A percentile compares a stretch with the other conserved stretches of the same genome.
Evolutionary conservation across 2,888 invertebrate genomes (phyloP).

Genomic region (Heliothis peltigera): DNA sequence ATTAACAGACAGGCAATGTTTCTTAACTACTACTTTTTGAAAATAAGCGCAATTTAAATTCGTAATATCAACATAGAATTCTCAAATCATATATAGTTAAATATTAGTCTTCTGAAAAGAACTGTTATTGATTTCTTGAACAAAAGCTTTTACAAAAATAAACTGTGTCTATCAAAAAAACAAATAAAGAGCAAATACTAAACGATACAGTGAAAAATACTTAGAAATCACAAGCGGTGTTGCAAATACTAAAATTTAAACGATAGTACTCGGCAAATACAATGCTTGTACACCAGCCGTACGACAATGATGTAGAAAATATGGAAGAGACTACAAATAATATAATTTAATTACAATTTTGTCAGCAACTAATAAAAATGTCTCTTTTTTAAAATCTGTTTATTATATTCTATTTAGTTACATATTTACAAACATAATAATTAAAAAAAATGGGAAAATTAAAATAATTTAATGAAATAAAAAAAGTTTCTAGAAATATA

Average conservation of each 20-base stretch:
- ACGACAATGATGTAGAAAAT: neutral
- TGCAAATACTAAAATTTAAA: constrained; percentile 40
- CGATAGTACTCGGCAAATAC: constrained; percentile 42
- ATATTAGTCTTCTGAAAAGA: neutral
- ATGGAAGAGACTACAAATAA: constrained; percentile 11
- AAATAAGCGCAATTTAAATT: neutral
- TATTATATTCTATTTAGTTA: too few relatives aligned
- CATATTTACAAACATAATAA: too few relatives aligned
- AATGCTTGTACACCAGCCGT: constrained; percentile 40
- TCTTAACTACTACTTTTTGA: neutral
- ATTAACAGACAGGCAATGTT: too few relatives aligned
- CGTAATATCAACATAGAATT: too few relatives aligned
- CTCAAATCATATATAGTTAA: too few relatives aligned
- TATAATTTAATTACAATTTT: neutral
- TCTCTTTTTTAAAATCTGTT: too few relatives aligned
- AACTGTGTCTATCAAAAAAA: constrained; percentile 10
- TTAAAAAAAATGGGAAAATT: too few relatives aligned
- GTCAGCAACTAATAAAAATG: too few relatives aligned
- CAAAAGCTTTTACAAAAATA: constrained; percentile 14
- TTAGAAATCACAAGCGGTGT: constrained; percentile 29
- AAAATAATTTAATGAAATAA: too few relatives aligned
- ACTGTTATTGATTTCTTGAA: neutral
- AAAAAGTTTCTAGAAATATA: too few relatives aligned
- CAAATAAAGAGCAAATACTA: neutral
- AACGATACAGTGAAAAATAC: constrained; percentile 33